Evolutionary conservation across 1,140 invertebrate genomes (phyloP).

Genomic region (Drosophila guanche): DNA sequence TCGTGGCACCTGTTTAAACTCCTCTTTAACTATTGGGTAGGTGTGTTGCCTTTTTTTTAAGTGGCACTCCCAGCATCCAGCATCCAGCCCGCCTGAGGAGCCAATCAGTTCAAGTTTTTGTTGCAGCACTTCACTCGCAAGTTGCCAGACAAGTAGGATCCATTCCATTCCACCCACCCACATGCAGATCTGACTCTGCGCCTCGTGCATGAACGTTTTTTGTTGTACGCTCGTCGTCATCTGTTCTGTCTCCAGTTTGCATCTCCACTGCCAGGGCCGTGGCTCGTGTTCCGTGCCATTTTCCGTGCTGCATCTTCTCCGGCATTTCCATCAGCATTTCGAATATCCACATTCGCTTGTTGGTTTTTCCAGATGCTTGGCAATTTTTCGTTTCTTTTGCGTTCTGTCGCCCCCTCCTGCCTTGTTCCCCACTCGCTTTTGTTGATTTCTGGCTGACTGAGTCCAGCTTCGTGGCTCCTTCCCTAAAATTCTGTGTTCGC

Average conservation of each 20-base stretch:
- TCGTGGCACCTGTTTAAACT: too few relatives aligned
- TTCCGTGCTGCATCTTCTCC: slow-evolving; percentile 20
- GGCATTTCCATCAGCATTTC: slow-evolving; percentile 41
- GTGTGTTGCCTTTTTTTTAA: too few relatives aligned
- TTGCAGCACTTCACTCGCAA: slow-evolving; percentile 4
- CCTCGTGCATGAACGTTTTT: not conserved
- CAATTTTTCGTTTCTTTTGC: slow-evolving; percentile 41
- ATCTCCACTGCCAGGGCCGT: slow-evolving; percentile 12
- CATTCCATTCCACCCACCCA: slow-evolving; percentile 24
- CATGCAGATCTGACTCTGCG: slow-evolving; percentile 1
- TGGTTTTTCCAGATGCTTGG: slow-evolving; percentile 55
- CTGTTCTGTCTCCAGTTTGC: slow-evolving; percentile 21
- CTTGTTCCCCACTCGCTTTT: slow-evolving; percentile 53
- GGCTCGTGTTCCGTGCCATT: slow-evolving; percentile 5
- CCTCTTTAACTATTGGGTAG: too few relatives aligned
- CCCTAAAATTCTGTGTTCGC: slow-evolving; percentile 9
- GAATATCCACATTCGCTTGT: slow-evolving; percentile 45
- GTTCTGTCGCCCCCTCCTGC: slow-evolving; percentile 1
- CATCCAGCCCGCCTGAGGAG: not conserved
- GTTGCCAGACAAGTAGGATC: slow-evolving; percentile 40
- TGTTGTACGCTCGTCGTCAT: slow-evolving; percentile 2
- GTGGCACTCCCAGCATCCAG: too few relatives aligned
- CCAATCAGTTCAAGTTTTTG: slow-evolving; percentile 29
- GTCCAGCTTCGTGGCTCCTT: slow-evolving; percentile 38
- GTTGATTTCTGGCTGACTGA: slow-evolving; percentile 76